These are phyloP conservation scores for Dicrostonyx torquatus DNA, from an alignment of 2,797 vertebrate species.

Conservation along the genomic window DNA sequence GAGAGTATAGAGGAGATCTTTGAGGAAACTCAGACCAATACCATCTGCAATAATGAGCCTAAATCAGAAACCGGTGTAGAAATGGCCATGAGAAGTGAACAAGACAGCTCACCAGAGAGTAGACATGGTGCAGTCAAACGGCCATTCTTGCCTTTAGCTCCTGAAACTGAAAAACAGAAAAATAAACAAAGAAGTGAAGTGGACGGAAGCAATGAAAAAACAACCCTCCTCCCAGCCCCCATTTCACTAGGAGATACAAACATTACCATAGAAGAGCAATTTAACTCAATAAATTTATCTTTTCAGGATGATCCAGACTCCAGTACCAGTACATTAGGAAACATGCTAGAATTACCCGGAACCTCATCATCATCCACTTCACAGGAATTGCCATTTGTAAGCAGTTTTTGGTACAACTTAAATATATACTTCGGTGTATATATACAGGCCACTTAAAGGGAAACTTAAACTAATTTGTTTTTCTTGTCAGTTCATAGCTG, in stretches of 20 bases:
- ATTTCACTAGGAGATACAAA: slow-evolving; percentile 79
- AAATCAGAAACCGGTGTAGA: slow-evolving; percentile 81
- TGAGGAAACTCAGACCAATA: slow-evolving; percentile 80
- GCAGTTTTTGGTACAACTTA: slow-evolving; percentile 84
- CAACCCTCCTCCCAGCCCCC: slow-evolving; percentile 77
- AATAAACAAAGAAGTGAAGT: slow-evolving; percentile 81
- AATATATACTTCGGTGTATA: slow-evolving; percentile 61
- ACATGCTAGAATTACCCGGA: slow-evolving; percentile 84
- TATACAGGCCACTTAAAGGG: slow-evolving; percentile 71
- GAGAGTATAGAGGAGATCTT: slow-evolving; percentile 80
- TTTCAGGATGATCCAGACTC: slow-evolving; percentile 83
- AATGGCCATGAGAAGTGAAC: slow-evolving; percentile 79
- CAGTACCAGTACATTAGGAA: slow-evolving; percentile 82
- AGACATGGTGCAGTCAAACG: slow-evolving; percentile 76
- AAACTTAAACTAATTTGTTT: slow-evolving; percentile 52
- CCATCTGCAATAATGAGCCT: slow-evolving; percentile 78
- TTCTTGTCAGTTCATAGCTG: slow-evolving; percentile 55
- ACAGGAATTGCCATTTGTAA: slow-evolving; percentile 86
- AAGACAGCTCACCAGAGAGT: slow-evolving; percentile 78
- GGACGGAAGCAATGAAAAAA: slow-evolving; percentile 78
- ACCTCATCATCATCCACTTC: slow-evolving; percentile 81
- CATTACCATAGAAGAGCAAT: slow-evolving; percentile 77
- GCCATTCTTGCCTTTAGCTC: slow-evolving; percentile 81
- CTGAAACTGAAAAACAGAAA: slow-evolving; percentile 80
- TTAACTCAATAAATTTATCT: slow-evolving; percentile 81